phyloP scores from a whole-genome alignment of 2,797 vertebrate genomes.

The Spinus pinus region DNA sequence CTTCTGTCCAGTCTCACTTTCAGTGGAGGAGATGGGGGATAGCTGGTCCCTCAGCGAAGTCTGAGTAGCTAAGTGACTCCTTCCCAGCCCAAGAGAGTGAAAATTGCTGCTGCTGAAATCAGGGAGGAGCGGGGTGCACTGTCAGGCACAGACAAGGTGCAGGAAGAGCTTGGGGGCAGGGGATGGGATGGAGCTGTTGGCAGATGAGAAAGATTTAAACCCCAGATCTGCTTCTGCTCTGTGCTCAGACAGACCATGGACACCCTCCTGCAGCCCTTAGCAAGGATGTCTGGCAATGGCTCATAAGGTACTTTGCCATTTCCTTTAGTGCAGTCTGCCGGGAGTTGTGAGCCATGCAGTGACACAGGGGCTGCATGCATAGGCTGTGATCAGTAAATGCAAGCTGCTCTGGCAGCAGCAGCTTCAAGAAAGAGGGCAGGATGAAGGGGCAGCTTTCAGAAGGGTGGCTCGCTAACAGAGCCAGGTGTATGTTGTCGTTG shows the following conservation, averaged over 20 bases:
- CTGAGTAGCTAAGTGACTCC: background rate
- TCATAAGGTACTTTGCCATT: background rate
- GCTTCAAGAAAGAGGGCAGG: background rate
- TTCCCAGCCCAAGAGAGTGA: background rate
- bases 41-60: background rate
- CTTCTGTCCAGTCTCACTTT: background rate
- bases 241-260: background rate
- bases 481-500: background rate
- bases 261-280: background rate
- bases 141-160: background rate
- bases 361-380: background rate
- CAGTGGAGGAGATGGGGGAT: background rate
- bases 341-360: background rate
- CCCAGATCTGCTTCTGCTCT: background rate
- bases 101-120: background rate
- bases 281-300: background rate
- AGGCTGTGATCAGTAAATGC: background rate
- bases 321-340: background rate
- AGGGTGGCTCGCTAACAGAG: background rate
- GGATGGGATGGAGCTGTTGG: rapidly evolving
- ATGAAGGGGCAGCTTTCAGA: background rate
- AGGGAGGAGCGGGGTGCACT: background rate
- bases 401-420: background rate
- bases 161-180: background rate
- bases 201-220: background rate